Base-by-base conservation (phyloP, 2,797 vertebrate genomes). In the Coilia nasus region DNA sequence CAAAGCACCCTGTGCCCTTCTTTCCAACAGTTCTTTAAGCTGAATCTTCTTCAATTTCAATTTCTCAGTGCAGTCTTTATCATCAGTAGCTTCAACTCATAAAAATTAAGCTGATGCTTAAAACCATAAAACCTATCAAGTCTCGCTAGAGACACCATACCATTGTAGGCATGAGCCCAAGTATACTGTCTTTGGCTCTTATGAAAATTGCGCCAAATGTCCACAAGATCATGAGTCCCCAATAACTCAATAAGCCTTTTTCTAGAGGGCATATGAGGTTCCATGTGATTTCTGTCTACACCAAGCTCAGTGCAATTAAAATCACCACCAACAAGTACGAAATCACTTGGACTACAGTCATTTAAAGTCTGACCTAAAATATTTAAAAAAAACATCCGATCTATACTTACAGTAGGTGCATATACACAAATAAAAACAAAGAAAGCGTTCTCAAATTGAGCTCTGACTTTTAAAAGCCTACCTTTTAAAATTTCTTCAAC, bases 31-130 rank as follows among this genome's bases (percentile, higher is more conserved):
- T 59, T 81, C 64, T 82, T 50, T 59, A 31, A 59, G 47, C 75
- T 28, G 0, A 1, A 1, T 67, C 75, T 82, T 86, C 71, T 59
- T 83, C 82, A 83, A 44, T 80, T 83, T 83, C 71, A 78, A 35
- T 35, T 54, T 75, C 54, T 54, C 46, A 31, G 15, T 60, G 41
- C 82, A 86, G 78, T 71, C 59, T n/a, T n/a, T n/a, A n/a, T n/a
- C n/a, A n/a, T n/a, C n/a, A n/a, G n/a, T n/a, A 57, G 3, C 11
- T 57, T 57, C 12, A 57, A n/a, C n/a, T n/a, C n/a, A n/a, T n/a
- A n/a, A n/a, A n/a, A n/a, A n/a, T n/a, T n/a, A 59, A 59, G 14
- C 3, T 3, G 14, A 21, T 59, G 11, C 17, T 59, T 59, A 59
- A 59, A 59, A 14, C 57, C 4, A 59, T 59, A 59, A 1, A 59